phyloP scores from a whole-genome alignment of 2,113 vertebrate species.

The Morone chrysops region DNA sequence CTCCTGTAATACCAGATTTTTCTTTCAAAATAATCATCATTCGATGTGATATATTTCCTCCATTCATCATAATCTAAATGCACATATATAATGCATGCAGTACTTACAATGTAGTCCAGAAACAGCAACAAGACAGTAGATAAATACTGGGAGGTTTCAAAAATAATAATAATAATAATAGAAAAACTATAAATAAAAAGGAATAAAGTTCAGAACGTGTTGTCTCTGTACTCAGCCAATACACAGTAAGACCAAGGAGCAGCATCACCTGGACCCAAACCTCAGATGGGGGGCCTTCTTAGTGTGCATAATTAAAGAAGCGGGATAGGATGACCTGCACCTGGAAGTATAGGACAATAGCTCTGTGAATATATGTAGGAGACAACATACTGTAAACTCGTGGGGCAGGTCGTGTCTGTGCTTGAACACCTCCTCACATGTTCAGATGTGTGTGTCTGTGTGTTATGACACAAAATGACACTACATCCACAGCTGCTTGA shows the following conservation, averaged over 20 bases:
- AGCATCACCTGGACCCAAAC: conserved; percentile 66
- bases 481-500: background rate
- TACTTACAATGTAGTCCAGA: conserved; percentile 56
- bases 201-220: conserved; percentile 14
- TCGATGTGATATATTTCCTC: background rate
- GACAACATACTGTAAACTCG: conserved; percentile 19
- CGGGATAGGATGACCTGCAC: conserved; percentile 79
- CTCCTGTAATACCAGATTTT: background rate
- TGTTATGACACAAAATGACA: background rate
- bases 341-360: conserved; percentile 69
- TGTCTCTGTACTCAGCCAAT: conserved; percentile 50
- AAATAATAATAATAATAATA: background rate
- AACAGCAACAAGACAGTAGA: background rate
- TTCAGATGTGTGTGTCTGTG: background rate
- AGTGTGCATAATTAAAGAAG: conserved; percentile 84
- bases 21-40: background rate
- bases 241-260: conserved; percentile 68
- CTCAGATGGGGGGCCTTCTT: conserved; percentile 79
- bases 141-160: background rate
- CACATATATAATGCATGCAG: background rate
- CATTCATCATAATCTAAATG: background rate
- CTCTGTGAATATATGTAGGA: conserved; percentile 63
- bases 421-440: conserved; percentile 5
- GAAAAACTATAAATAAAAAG: background rate
- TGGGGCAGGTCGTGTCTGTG: conserved; percentile 11